phyloP scores from a whole-genome alignment of 2,113 vertebrate genomes.

The Cyanoderma ruficeps region DNA sequence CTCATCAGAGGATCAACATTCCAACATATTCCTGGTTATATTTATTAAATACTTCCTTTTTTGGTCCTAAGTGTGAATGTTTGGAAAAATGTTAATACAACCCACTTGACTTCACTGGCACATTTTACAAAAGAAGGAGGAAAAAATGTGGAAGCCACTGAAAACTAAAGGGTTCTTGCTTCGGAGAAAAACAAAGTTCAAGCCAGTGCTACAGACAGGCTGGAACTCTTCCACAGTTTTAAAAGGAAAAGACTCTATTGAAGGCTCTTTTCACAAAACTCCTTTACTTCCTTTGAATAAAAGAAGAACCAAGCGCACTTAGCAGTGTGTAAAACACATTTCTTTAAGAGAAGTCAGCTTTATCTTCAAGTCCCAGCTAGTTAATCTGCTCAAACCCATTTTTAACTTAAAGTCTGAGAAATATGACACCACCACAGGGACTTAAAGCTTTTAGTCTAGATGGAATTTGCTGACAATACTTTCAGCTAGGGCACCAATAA shows the following conservation, averaged over 20 bases:
- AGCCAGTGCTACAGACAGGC: constrained; percentile 16
- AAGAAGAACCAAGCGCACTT: not conserved
- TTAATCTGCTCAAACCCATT: constrained; percentile 43
- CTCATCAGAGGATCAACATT: constrained; percentile 35
- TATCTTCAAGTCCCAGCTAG: constrained; percentile 30
- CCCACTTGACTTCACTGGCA: constrained; percentile 43
- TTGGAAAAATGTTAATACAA: constrained; percentile 50
- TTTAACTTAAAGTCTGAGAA: constrained; percentile 44
- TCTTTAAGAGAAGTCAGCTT: constrained; percentile 36
- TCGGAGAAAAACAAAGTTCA: constrained; percentile 52
- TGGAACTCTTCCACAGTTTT: constrained; percentile 41
- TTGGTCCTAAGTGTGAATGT: constrained; percentile 42
- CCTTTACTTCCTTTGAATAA: constrained; percentile 22
- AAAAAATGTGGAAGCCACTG: constrained; percentile 56
- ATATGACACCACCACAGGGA: constrained; percentile 27
- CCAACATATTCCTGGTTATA: constrained; percentile 31
- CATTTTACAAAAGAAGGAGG: constrained; percentile 24
- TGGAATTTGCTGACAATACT: constrained; percentile 58
- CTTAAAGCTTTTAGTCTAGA: constrained; percentile 18
- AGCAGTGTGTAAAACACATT: constrained; percentile 35
- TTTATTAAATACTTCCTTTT: constrained; percentile 63
- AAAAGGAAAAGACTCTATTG: constrained; percentile 28
- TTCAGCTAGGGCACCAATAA: not conserved
- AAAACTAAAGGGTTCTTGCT: constrained; percentile 44
- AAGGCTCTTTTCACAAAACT: constrained; percentile 34